These are phyloP conservation scores for Stenichneumon culpator DNA, from an alignment of 2,888 invertebrate genomes.

Conservation along the genomic window DNA sequence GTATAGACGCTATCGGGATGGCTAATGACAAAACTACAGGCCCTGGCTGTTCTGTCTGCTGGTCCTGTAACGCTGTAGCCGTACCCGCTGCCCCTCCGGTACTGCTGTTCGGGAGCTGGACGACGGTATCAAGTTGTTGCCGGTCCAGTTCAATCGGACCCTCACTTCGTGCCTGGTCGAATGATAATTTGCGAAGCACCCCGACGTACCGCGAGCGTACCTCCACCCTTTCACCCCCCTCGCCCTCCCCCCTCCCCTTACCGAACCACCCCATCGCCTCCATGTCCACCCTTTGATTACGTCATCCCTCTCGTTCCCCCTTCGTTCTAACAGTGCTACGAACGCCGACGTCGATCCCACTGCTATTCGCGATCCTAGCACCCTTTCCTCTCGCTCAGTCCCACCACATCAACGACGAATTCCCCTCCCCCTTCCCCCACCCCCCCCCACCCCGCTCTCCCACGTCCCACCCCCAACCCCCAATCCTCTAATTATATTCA, in stretches of 20 bases:
- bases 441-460: conserved; percentile 63
- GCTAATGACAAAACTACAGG: conserved; percentile 85
- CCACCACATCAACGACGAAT: conserved; percentile 48
- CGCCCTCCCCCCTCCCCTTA: conserved; percentile 69
- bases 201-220: conserved; percentile 65
- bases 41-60: conserved; percentile 72
- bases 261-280: conserved; percentile 66
- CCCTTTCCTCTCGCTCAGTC: conserved; percentile 63
- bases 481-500: conserved; percentile 85
- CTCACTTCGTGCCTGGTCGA: conserved; percentile 80
- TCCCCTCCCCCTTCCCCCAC: too few species aligned
- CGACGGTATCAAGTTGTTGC: conserved; percentile 84
- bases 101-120: conserved; percentile 59
- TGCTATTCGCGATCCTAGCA: conserved; percentile 62
- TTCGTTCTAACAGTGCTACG: conserved; percentile 35
- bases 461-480: conserved; percentile 64
- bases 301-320: conserved; percentile 79
- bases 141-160: conserved; percentile 82
- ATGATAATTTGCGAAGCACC: conserved; percentile 83
- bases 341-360: conserved; percentile 19
- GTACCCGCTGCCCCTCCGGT: conserved; percentile 19
- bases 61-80: conserved; percentile 48
- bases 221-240: conserved; percentile 51
- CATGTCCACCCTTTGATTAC: conserved; percentile 84
- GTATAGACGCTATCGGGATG: conserved; percentile 78